Evolutionary conservation across 2,113 vertebrate species (phyloP).

Genomic region (Cervus canadensis): DNA sequence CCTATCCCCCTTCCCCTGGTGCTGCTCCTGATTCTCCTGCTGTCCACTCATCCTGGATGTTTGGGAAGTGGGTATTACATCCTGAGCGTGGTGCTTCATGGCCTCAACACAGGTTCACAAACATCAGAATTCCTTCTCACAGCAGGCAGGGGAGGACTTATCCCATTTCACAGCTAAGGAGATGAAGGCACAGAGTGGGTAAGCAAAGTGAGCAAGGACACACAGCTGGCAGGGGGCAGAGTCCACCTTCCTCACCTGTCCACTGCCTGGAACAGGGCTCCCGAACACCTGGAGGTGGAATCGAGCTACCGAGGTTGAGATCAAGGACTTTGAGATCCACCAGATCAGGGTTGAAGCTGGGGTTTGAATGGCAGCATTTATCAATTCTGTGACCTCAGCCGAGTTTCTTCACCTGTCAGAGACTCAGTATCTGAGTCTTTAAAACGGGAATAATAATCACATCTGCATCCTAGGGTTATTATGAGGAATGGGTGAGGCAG

Average conservation of each 20-base stretch:
- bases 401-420: not conserved
- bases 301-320: not conserved
- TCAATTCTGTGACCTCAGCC: not conserved
- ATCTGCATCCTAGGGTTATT: not conserved
- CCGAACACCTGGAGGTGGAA: not conserved
- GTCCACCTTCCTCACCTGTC: not conserved
- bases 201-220: not conserved
- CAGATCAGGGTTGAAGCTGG: not conserved
- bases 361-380: not conserved
- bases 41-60: not conserved
- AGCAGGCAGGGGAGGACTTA: not conserved
- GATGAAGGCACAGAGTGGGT: not conserved
- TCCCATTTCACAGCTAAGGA: not conserved
- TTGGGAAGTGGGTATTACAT: not conserved
- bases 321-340: not conserved
- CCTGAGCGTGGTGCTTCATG: rapidly evolving
- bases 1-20: not conserved
- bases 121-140: not conserved
- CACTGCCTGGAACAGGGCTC: rapidly evolving
- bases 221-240: not conserved
- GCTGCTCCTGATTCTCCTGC: not conserved
- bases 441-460: not conserved
- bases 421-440: not conserved
- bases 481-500: not conserved
- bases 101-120: not conserved